Conservation (phyloP, 2,797 vertebrate species). For the Enteromius thamalakanensis region DNA sequence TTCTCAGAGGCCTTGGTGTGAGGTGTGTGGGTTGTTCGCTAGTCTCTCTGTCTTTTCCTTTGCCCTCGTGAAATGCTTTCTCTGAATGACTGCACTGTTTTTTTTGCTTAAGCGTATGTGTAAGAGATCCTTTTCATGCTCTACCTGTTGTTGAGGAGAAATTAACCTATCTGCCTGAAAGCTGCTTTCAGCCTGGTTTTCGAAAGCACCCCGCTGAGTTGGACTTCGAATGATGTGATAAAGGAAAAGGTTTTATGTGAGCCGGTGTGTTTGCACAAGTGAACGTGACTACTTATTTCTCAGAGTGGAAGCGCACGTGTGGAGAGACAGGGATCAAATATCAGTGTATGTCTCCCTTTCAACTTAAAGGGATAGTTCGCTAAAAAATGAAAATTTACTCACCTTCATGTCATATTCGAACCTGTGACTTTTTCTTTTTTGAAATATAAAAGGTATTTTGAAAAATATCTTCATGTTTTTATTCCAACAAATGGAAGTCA, state of each 20-base stretch:
- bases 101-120: conserved; percentile 24
- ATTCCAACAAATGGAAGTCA: neutral
- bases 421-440: neutral
- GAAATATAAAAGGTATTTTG: neutral
- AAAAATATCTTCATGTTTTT: neutral
- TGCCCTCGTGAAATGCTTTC: conserved; percentile 11
- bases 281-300: neutral
- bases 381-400: neutral
- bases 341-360: conserved; percentile 14
- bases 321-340: conserved; percentile 20
- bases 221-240: conserved; percentile 31
- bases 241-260: conserved; percentile 31
- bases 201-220: conserved; percentile 22
- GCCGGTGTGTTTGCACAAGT: conserved; percentile 14
- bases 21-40: conserved; percentile 28
- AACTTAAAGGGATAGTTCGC: neutral
- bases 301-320: neutral
- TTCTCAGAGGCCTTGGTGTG: conserved; percentile 3
- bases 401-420: neutral
- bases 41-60: conserved; percentile 23
- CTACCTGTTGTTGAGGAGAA: conserved; percentile 31
- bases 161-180: conserved; percentile 37
- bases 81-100: conserved; percentile 18
- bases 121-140: conserved; percentile 16
- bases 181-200: conserved; percentile 29